Conservation (phyloP, 1,140 invertebrate species). For the Drosophila sechellia region DNA sequence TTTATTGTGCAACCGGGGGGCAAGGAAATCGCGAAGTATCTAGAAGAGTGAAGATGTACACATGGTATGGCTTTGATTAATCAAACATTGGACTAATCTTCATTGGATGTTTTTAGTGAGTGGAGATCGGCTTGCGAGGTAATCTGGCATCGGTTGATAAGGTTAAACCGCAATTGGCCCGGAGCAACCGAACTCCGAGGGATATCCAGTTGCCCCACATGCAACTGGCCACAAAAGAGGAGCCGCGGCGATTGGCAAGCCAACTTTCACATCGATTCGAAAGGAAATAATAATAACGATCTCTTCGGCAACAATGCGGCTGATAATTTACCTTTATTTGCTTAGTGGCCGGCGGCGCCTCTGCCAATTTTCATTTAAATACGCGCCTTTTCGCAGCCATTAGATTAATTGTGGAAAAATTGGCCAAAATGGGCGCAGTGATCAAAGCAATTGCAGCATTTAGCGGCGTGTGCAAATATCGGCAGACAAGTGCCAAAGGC, state of each 20-base stretch:
- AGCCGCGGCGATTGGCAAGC: slow-evolving; percentile 43
- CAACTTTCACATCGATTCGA: slow-evolving; percentile 60
- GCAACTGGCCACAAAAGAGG: slow-evolving; percentile 22
- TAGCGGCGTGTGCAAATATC: slow-evolving; percentile 36
- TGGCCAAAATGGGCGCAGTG: slow-evolving; percentile 29
- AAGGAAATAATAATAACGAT: slow-evolving; percentile 28
- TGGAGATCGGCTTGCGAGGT: neutral
- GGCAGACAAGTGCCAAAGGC: slow-evolving; percentile 43
- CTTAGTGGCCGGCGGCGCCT: slow-evolving; percentile 8
- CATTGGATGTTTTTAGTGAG: too few species aligned
- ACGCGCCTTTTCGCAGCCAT: slow-evolving; percentile 39
- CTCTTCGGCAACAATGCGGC: slow-evolving; percentile 10
- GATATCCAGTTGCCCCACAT: slow-evolving; percentile 23
- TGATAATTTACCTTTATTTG: slow-evolving; percentile 32
- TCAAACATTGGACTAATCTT: too few species aligned
- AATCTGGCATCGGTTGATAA: slow-evolving; percentile 12
- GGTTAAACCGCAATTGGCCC: slow-evolving; percentile 28
- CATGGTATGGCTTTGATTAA: too few species aligned
- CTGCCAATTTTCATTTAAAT: slow-evolving; percentile 52
- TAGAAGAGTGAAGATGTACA: slow-evolving; percentile 21
- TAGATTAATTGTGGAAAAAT: slow-evolving; percentile 60
- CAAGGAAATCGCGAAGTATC: slow-evolving; percentile 10
- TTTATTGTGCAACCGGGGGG: slow-evolving; percentile 31
- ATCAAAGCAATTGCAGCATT: slow-evolving; percentile 44
- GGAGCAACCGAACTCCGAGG: slow-evolving; percentile 5